Conservation (phyloP, 2,113 vertebrate species). For the Macaca fascicularis region T2T-MFA8v1.1 NC_088392.1:36334501-36335000, state of each 20-base stretch:
- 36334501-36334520: slow-evolving; percentile 18
- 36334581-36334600: background rate
- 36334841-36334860: background rate
- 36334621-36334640: background rate
- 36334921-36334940: background rate
- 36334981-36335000: background rate
- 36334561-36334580: slow-evolving; percentile 29
- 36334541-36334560: slow-evolving; percentile 9
- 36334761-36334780: background rate
- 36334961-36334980: background rate
- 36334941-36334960: background rate
- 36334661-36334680: background rate
- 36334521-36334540: slow-evolving; percentile 31
- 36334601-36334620: background rate
- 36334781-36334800: background rate
- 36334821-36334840: background rate
- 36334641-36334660: background rate
- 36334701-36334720: background rate
- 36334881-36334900: background rate
- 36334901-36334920: background rate
- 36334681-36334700: background rate
- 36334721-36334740: background rate
- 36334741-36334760: background rate
- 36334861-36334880: background rate
- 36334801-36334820: background rate